phyloP scores from a whole-genome alignment of 2,113 vertebrate species.

The Sturnus vulgaris region DNA sequence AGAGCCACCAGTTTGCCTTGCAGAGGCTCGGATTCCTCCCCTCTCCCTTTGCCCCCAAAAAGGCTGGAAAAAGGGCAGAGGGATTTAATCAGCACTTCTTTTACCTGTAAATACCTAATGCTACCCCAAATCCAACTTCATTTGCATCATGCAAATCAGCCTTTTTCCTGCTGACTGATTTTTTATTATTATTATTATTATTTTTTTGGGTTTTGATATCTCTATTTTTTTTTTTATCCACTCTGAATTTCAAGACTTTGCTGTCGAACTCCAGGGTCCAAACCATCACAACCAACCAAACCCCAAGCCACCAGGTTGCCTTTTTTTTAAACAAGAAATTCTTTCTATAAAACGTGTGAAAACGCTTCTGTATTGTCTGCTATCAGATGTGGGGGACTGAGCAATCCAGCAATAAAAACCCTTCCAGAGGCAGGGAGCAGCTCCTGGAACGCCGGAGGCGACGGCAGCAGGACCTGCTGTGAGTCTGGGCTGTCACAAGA shows the following conservation, averaged over 20 bases:
- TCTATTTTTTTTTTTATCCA: background rate
- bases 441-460: background rate
- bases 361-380: background rate
- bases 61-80: background rate
- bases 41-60: background rate
- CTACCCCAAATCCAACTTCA: background rate
- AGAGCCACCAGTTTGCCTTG: constrained; percentile 61
- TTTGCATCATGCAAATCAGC: background rate
- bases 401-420: constrained; percentile 44
- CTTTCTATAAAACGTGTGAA: constrained; percentile 2
- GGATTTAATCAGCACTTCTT: constrained; percentile 25
- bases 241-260: constrained; percentile 26
- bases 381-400: background rate
- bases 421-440: background rate
- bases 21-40: background rate
- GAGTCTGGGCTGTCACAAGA: background rate
- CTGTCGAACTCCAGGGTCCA: constrained; percentile 37
- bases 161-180: constrained; percentile 39
- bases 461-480: background rate
- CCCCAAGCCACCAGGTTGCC: constrained; percentile 63
- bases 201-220: background rate
- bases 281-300: constrained; percentile 3
- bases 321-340: constrained; percentile 26
- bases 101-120: constrained; percentile 65
- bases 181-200: background rate